phyloP scores from a whole-genome alignment of 2,113 vertebrate genomes.

The Excalfactoria chinensis region DNA sequence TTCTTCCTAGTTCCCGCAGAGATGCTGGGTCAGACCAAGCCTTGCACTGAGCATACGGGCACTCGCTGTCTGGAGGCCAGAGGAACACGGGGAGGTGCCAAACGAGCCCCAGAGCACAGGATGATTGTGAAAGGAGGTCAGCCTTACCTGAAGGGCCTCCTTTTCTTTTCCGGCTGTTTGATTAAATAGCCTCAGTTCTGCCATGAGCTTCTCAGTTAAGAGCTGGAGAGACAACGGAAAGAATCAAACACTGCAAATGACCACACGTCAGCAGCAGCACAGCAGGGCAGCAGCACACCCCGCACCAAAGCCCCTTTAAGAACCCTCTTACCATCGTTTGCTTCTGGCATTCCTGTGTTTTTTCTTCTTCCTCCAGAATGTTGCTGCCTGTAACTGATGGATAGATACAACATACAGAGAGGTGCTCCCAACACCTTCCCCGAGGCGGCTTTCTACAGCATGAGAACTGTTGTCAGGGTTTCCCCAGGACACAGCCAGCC shows the following conservation, averaged over 20 bases:
- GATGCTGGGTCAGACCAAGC: too few species aligned
- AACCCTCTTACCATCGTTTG: slow-evolving; percentile 71
- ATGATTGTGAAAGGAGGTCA: too few species aligned
- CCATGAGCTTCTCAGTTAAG: slow-evolving; percentile 69
- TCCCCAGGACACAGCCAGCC: not conserved
- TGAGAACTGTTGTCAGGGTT: not conserved
- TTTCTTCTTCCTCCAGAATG: slow-evolving; percentile 46
- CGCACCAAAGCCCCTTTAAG: not conserved
- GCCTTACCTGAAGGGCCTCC: slow-evolving; percentile 75
- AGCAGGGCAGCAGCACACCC: not conserved
- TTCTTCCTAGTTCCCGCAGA: not conserved
- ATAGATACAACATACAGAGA: not conserved
- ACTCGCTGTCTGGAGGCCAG: rapidly evolving
- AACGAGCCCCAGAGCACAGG: too few species aligned
- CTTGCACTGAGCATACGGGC: rapidly evolving
- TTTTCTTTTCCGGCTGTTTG: slow-evolving; percentile 68
- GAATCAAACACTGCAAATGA: not conserved
- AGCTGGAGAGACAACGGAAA: slow-evolving; percentile 58
- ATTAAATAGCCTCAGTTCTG: slow-evolving; percentile 73
- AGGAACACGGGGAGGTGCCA: not conserved
- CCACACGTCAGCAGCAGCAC: not conserved
- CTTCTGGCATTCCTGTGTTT: not conserved
- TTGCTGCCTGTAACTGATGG: slow-evolving; percentile 64
- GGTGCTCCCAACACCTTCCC: not conserved
- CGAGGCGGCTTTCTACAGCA: not conserved